phyloP scores from a whole-genome alignment of 2,888 invertebrate species.

The Phyllotreta striolata region DNA sequence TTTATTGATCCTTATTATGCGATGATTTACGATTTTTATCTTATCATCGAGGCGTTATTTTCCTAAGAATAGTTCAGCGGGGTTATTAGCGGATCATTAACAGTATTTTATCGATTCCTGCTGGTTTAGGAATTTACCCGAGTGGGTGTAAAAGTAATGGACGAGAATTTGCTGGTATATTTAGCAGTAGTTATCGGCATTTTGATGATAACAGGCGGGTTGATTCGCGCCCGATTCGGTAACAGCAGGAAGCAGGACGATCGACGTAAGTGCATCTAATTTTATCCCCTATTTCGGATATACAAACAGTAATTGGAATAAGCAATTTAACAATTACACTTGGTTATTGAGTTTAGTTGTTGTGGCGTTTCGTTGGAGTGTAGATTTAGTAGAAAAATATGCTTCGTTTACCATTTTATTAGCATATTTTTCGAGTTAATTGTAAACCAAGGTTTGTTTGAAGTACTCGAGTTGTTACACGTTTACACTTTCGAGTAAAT shows the following conservation, averaged over 20 bases:
- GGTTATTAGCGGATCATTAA: not conserved
- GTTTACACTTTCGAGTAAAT: no score
- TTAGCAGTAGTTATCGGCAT: conserved; percentile 8
- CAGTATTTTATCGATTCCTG: conserved; percentile 5
- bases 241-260: not conserved
- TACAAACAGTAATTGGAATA: no score
- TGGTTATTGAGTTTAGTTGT: no score
- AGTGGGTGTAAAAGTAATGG: conserved; percentile 7
- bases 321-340: no score
- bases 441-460: no score
- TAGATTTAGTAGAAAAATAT: no score
- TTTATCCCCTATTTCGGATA: no score
- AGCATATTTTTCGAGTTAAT: no score
- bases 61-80: not conserved
- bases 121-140: not conserved
- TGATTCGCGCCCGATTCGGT: conserved; percentile 22
- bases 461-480: no score
- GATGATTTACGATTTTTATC: conserved; percentile 6
- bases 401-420: no score
- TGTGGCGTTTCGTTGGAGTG: no score
- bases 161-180: conserved; percentile 9
- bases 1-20: conserved; percentile 3
- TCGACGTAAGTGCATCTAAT: no score
- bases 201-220: conserved; percentile 14
- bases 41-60: conserved; percentile 1